Conservation (phyloP, 2,113 vertebrate genomes). For the Oxyura jamaicensis region DNA sequence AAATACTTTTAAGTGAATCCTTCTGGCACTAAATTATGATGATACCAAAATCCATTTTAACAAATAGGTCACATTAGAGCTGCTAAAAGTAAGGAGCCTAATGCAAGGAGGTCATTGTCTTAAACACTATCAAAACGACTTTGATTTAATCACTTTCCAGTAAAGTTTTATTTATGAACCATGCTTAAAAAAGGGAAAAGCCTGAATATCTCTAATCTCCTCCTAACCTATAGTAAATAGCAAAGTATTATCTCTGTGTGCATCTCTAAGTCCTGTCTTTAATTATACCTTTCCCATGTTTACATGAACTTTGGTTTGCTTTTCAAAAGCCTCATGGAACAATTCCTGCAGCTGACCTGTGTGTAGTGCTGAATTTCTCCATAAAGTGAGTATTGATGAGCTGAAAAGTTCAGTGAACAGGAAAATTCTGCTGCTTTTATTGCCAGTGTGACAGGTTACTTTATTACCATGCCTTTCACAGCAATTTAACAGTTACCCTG, state of each 20-base stretch:
- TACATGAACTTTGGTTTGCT: constrained; percentile 79
- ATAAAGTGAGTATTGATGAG: constrained; percentile 85
- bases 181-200: constrained; percentile 35
- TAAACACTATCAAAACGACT: neutral
- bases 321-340: constrained; percentile 71
- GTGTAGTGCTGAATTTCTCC: constrained; percentile 79
- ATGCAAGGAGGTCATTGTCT: neutral
- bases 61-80: constrained; percentile 27
- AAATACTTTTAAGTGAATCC: neutral
- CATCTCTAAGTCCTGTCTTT: constrained; percentile 55
- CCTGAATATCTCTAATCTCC: constrained; percentile 24
- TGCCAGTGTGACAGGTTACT: constrained; percentile 87
- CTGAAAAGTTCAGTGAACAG: constrained; percentile 88
- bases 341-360: constrained; percentile 75
- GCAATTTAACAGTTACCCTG: constrained; percentile 90
- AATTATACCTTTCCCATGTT: constrained; percentile 75
- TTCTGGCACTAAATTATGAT: neutral
- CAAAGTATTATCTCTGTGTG: neutral
- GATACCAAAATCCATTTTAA: constrained; percentile 2
- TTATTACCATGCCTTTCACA: constrained; percentile 88
- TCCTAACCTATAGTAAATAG: constrained; percentile 30
- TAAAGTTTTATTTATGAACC: constrained; percentile 56
- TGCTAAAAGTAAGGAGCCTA: constrained; percentile 2
- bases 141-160: constrained; percentile 55
- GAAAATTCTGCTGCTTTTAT: constrained; percentile 88